Evolutionary conservation across 1,140 invertebrate genomes (phyloP).

Genomic region (Mylabris phalerata): DNA sequence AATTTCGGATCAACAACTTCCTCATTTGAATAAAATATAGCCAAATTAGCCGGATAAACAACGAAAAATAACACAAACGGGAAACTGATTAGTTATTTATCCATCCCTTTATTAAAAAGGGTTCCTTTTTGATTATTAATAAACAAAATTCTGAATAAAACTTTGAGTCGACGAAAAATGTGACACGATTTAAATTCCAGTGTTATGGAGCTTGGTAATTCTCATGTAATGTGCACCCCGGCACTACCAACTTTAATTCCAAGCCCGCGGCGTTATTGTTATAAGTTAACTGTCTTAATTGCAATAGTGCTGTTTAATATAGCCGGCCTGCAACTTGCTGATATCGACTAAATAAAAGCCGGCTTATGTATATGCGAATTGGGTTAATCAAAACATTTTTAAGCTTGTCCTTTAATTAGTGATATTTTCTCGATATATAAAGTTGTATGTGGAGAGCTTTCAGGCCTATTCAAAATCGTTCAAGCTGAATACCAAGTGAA

Average conservation of each 20-base stretch:
- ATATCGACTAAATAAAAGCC: slow-evolving; percentile 23
- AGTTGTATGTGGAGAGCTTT: slow-evolving; percentile 1
- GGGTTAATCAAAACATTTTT: slow-evolving; percentile 1
- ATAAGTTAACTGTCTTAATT: slow-evolving; percentile 34
- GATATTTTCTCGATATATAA: neutral
- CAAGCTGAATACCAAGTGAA: slow-evolving; percentile 13
- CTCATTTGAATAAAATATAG: no score
- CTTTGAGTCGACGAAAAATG: no score
- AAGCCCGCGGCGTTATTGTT: slow-evolving; percentile 29
- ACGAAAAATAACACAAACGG: no score
- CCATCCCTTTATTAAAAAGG: no score
- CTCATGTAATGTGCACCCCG: slow-evolving; percentile 26
- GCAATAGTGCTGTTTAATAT: slow-evolving; percentile 22
- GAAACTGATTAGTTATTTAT: no score
- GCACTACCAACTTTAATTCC: slow-evolving; percentile 27
- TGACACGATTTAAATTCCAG: no score
- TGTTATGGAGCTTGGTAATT: slow-evolving; percentile 21
- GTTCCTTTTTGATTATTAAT: no score
- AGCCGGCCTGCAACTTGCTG: slow-evolving; percentile 21
- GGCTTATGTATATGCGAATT: no score
- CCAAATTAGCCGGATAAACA: no score
- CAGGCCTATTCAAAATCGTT: slow-evolving; percentile 12
- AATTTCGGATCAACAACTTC: no score
- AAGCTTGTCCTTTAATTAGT: no score
- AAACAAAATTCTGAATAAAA: no score